Conservation (phyloP, 1,140 invertebrate species). For the Anastatus disparis region DNA sequence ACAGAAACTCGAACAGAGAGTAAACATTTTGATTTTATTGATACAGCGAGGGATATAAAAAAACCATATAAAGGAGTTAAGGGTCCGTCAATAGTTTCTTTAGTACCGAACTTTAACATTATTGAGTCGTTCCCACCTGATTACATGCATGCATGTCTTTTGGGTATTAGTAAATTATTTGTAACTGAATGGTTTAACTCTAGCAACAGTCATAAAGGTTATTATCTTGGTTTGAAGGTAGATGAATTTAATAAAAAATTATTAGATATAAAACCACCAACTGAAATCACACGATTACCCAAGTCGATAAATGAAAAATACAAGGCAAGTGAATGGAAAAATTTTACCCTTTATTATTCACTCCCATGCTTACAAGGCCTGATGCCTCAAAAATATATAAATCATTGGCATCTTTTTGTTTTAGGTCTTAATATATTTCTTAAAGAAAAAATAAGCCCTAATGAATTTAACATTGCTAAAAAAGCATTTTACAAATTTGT, state of each 20-base stretch:
- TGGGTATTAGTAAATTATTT: background rate
- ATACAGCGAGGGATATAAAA: background rate
- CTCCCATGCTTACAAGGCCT: conserved; percentile 23
- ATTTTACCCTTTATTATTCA: conserved; percentile 35
- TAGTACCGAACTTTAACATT: background rate
- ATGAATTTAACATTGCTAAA: conserved; percentile 7
- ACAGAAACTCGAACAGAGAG: background rate
- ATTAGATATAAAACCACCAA: conserved; percentile 29
- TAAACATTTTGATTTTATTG: background rate
- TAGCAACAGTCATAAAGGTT: background rate
- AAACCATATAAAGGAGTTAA: background rate
- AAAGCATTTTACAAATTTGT: conserved; percentile 33
- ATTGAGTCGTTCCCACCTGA: background rate
- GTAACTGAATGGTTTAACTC: no score
- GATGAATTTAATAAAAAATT: conserved; percentile 10
- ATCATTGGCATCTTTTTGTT: conserved; percentile 39
- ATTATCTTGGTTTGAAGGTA: background rate
- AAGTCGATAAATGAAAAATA: conserved; percentile 32
- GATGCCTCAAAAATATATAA: conserved; percentile 14
- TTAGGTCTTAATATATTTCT: no score
- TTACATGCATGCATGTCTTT: background rate
- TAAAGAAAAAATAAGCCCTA: conserved; percentile 32
- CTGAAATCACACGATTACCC: conserved; percentile 29
- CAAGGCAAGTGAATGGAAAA: no score
- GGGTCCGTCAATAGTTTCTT: background rate